Evolutionary conservation across 2,113 vertebrate species (phyloP).

Genomic region (Oceanites oceanicus): DNA sequence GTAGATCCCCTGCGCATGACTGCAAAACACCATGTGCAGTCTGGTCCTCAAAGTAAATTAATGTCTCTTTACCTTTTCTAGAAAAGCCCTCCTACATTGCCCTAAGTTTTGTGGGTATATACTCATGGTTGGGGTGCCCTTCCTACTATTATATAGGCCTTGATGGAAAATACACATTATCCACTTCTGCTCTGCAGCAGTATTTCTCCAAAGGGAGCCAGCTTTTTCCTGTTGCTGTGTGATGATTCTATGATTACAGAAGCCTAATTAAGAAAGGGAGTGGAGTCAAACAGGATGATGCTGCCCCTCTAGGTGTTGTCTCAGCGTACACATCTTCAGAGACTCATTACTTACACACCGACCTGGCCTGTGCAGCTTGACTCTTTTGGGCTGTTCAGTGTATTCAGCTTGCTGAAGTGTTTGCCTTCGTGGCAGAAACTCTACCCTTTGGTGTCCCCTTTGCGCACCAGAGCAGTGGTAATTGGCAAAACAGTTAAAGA

Average conservation of each 20-base stretch:
- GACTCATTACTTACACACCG: neutral
- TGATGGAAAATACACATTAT: neutral
- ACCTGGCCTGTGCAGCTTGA: neutral
- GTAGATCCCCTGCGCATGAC: neutral
- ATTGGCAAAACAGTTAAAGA: neutral
- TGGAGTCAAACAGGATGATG: neutral
- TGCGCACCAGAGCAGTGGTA: neutral
- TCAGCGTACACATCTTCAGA: neutral
- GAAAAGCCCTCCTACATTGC: rapidly evolving
- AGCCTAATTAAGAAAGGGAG: neutral
- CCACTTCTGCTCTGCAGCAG: neutral
- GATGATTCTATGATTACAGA: neutral
- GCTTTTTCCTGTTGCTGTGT: neutral
- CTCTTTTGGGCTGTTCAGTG: neutral
- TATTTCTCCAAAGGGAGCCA: neutral
- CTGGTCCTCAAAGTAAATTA: neutral
- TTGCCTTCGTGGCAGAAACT: neutral
- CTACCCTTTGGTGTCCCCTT: neutral
- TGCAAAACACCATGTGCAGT: neutral
- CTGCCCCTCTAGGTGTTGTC: neutral
- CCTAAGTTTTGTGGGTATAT: neutral
- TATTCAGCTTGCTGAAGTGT: neutral
- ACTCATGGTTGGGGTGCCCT: neutral
- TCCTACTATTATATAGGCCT: neutral
- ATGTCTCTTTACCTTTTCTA: neutral